Percentiles rank a stretch among this genome's conserved stretches.
Conservation (phyloP, 2,113 vertebrate species). For the Siniperca chuatsi region DNA sequence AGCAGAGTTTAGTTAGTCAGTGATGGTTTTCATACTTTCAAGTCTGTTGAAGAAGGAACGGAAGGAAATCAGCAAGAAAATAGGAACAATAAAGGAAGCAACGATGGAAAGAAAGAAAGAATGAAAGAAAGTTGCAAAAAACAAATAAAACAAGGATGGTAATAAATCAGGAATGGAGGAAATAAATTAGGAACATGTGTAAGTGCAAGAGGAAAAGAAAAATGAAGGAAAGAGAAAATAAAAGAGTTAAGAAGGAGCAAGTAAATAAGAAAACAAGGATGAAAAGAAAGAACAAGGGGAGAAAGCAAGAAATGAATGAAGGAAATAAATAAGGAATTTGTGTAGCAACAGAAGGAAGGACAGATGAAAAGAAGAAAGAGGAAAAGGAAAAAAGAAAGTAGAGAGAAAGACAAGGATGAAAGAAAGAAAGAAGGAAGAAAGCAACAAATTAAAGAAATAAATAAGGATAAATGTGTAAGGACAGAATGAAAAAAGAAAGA, state of each 20-base stretch:
- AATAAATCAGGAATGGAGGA: neutral
- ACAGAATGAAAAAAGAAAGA: too few relatives aligned
- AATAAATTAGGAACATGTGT: neutral
- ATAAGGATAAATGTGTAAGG: neutral
- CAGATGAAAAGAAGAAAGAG: neutral
- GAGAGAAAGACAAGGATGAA: neutral
- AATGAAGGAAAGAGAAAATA: neutral
- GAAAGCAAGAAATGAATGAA: neutral
- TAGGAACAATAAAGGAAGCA: neutral
- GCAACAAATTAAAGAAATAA: neutral
- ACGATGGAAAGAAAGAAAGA: neutral
- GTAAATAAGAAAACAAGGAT: neutral
- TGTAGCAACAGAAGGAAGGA: neutral
- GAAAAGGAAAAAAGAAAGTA: neutral
- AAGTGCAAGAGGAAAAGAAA: neutral
- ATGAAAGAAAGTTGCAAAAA: neutral
- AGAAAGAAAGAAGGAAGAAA: neutral
- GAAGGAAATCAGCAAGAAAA: neutral
- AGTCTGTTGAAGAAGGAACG: too few relatives aligned
- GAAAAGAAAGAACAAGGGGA: neutral
- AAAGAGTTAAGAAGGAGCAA: neutral
- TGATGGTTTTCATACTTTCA: neutral
- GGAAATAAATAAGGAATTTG: constrained; percentile 5
- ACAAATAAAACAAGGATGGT: neutral
- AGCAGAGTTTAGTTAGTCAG: neutral